Base-by-base conservation (phyloP, 2,113 vertebrate genomes). In the Nerophis ophidion region DNA sequence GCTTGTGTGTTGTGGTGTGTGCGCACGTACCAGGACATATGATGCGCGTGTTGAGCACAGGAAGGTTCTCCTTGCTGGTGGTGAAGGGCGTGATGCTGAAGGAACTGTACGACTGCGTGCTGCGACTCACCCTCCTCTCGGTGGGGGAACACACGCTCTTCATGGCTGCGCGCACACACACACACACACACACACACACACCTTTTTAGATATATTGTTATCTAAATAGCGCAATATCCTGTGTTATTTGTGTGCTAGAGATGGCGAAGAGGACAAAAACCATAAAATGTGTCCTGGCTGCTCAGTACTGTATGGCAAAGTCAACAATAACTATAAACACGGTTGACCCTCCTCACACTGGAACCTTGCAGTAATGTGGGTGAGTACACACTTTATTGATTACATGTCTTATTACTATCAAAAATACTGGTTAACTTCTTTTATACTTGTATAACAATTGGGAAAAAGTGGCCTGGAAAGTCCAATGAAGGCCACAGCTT, bases 11-110 rank as follows among this genome's bases (percentile, higher is more conserved):
- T 26, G 26, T 26, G 2, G 56, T 17, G 57, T n/a, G 51, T 34
- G 48, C 35, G 46, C 16, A 17, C 35, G 35, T 91, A 99, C 97
- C 96, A 58, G 96, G 97, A 74, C 95, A 98, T 79, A 99, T 98
- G 83, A 99, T 98, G 72, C 96, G 92, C 0, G 97, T 98, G 86
- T 98, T 99, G 79, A 99, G 93, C 26, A 99, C 96, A 35, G 97
- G 97, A 5, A 99, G 94, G 64, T 95, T 99, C 77, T 99, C 97
- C 77, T 96, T 99, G 90, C 90, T 92, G 68, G 93, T 88, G 73
- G 93, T 91, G 81, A 93, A 86, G 14, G 90, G 78, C 17, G 92
- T 88, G 70, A 92, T 92, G 81, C 93, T 90, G 83, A 93, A 93
- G 56, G 91, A 91, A 57, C 92, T 92, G 34, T 91, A 95, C 46